Percentiles rank a stretch among this genome's conserved stretches.
Evolutionary conservation across 1,140 invertebrate species (phyloP).

Genomic region (Pseudomyrmex flavicornis): DNA sequence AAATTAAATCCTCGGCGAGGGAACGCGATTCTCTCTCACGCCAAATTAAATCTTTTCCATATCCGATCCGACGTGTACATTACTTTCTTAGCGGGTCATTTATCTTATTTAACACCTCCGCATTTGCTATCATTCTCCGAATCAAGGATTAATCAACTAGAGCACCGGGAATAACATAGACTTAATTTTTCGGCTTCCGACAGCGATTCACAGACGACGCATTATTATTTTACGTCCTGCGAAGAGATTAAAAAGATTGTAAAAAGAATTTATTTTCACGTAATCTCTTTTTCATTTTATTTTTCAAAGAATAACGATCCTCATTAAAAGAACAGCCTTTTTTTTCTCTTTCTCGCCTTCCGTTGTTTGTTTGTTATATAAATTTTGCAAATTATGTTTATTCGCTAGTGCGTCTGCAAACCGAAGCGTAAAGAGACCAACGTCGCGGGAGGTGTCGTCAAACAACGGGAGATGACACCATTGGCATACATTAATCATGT

Average conservation of each 20-base stretch:
- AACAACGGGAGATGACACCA: slow-evolving; percentile 13
- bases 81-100: slow-evolving; percentile 42
- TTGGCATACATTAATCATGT: slow-evolving; percentile 65
- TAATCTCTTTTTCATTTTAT: not conserved
- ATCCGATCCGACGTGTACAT: slow-evolving; percentile 43
- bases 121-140: not conserved
- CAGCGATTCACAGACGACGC: not conserved
- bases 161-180: slow-evolving; percentile 2
- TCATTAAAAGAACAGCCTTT: not conserved
- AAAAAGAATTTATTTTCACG: not conserved
- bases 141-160: slow-evolving; percentile 36
- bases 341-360: too few relatives aligned
- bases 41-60: slow-evolving; percentile 53
- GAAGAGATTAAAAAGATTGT: not conserved
- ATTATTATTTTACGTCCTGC: not conserved
- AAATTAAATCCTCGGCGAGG: slow-evolving; percentile 37
- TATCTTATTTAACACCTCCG: slow-evolving; percentile 42
- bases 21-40: slow-evolving; percentile 44
- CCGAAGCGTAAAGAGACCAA: slow-evolving; percentile 19
- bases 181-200: slow-evolving; percentile 16
- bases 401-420: not conserved
- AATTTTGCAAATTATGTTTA: slow-evolving; percentile 10
- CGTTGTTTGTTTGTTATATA: not conserved
- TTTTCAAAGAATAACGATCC: not conserved
- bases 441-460: slow-evolving; percentile 28